Conservation (phyloP, 2,888 invertebrate genomes). For the Melanotus villosus region DNA sequence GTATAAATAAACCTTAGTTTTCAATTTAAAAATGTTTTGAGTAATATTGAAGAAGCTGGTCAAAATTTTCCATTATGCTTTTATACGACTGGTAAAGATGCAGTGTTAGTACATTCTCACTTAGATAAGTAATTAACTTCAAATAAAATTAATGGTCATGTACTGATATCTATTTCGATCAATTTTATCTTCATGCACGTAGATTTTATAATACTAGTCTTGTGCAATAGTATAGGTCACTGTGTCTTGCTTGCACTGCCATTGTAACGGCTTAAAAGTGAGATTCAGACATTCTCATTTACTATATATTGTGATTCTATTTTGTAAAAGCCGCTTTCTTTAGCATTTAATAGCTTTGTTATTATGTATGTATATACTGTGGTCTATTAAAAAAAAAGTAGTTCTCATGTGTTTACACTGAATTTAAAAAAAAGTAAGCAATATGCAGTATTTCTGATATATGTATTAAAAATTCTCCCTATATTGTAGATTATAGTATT, state of each 20-base stretch:
- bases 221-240: slow-evolving; percentile 25
- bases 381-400: slow-evolving; percentile 5
- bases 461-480: slow-evolving; percentile 31
- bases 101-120: too few species aligned
- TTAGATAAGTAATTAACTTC: not conserved
- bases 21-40: not conserved
- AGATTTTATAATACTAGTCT: slow-evolving; percentile 32
- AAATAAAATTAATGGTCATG: not conserved
- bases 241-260: slow-evolving; percentile 37
- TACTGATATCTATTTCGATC: slow-evolving; percentile 2
- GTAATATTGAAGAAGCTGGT: not conserved
- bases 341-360: slow-evolving; percentile 20
- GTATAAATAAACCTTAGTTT: too few species aligned
- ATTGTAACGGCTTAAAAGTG: slow-evolving; percentile 31
- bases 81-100: too few species aligned
- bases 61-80: too few species aligned
- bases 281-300: slow-evolving; percentile 15
- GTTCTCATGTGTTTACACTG: slow-evolving; percentile 15
- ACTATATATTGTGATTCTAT: slow-evolving; percentile 28
- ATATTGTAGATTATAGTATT: slow-evolving; percentile 29
- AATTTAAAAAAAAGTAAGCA: slow-evolving; percentile 25
- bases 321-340: slow-evolving; percentile 22
- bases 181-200: slow-evolving; percentile 26
- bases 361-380: slow-evolving; percentile 23
- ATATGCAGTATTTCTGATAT: slow-evolving; percentile 32